Percentiles rank a stretch among this genome's conserved stretches.
These are phyloP conservation scores for Threskiornis aethiopicus DNA, from an alignment of 2,797 vertebrate species.

Conservation along the genomic window DNA sequence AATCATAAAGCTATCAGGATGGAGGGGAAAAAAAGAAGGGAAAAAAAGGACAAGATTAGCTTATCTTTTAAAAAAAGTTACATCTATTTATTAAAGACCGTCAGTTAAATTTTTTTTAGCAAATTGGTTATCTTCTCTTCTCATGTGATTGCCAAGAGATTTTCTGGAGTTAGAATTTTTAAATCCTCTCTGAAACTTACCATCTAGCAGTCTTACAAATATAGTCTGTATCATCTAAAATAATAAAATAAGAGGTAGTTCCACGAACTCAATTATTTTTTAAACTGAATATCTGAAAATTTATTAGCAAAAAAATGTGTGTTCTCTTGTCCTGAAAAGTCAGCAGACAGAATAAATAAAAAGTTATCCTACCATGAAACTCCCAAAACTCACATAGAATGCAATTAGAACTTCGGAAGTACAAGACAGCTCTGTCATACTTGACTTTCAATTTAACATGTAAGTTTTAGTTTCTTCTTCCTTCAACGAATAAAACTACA, in stretches of 20 bases:
- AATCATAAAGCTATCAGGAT: background rate
- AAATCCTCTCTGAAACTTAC: background rate
- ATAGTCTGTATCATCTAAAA: background rate
- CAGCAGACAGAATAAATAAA: background rate
- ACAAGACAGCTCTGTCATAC: accelerated
- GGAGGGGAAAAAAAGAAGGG: accelerated
- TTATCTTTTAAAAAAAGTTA: background rate
- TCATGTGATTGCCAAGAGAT: background rate
- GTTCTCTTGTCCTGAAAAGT: background rate
- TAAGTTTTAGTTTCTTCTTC: background rate
- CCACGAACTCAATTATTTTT: background rate
- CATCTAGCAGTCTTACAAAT: background rate
- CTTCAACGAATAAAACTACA: background rate
- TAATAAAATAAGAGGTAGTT: background rate
- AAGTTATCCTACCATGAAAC: background rate
- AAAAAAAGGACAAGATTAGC: background rate
- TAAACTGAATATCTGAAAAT: background rate
- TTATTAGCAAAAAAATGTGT: background rate
- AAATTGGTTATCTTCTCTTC: background rate
- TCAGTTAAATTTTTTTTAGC: background rate
- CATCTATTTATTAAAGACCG: background rate
- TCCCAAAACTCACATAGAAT: background rate
- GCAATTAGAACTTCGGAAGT: background rate
- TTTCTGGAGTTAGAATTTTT: background rate
- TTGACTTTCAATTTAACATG: background rate